Evolutionary conservation across 1,140 invertebrate species (phyloP).

Genomic region (Ceratosolen fusciceps): DNA sequence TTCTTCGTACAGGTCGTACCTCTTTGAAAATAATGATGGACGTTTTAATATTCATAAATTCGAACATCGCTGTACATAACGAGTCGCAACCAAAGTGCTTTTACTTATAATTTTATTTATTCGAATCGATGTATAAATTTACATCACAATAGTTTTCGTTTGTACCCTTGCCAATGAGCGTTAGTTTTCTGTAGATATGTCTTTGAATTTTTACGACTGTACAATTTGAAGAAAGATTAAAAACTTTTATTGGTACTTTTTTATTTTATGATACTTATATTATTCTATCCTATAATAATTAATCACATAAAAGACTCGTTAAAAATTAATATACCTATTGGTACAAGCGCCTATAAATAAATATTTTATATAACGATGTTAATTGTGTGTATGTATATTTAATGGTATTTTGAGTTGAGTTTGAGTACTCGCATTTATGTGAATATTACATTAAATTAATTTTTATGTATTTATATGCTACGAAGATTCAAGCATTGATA

Average conservation of each 20-base stretch:
- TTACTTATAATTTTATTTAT: slow-evolving; percentile 30
- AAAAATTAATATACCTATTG: not conserved
- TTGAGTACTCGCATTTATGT: no score
- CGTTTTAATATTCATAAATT: not conserved
- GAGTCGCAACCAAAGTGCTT: slow-evolving; percentile 48
- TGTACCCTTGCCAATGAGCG: not conserved
- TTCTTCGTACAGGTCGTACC: not conserved
- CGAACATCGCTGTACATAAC: slow-evolving; percentile 14
- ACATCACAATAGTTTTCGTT: not conserved
- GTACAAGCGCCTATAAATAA: not conserved
- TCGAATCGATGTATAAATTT: slow-evolving; percentile 31
- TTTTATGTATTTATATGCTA: no score
- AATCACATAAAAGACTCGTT: not conserved
- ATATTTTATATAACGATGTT: slow-evolving; percentile 1
- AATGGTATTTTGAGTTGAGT: no score
- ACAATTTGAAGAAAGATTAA: not conserved
- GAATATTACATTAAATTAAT: no score
- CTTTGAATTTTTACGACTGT: not conserved
- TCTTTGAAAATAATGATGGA: not conserved
- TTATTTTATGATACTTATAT: not conserved
- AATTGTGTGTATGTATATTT: slow-evolving; percentile 19
- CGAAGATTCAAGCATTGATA: no score
- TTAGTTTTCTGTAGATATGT: not conserved
- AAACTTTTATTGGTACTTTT: slow-evolving; percentile 3
- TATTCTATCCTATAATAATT: not conserved